Base-by-base conservation (phyloP, 2,888 invertebrate genomes). In the Caenorhabditis sp. region DNA sequence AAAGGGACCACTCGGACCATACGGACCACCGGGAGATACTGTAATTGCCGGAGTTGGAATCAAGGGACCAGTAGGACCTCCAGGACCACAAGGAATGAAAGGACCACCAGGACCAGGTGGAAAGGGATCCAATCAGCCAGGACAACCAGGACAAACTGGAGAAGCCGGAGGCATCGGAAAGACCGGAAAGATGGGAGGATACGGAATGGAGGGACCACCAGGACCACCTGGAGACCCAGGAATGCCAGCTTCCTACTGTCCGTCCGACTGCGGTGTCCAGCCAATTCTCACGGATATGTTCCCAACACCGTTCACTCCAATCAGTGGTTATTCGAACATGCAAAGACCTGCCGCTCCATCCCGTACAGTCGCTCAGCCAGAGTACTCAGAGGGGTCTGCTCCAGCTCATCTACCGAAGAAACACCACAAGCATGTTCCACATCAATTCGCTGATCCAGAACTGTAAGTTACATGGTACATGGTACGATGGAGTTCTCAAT, bases 221-320 rank as follows among this genome's bases (percentile, higher is more conserved):
- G 87, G 87, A 32, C 83, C 86, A 39, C 86, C 86, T 37, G 88
- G 88, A 78, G 87, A 88, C 43, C 85, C 88, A 52, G 85, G 86
- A 55, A 80, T 80, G 78, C 86, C 86, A 20, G 81, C 85, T 9
- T 78, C 83, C 2, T 87, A 86, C 61, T 87, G 87, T 43, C 85
- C 87, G 20, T 82, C 84, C 20, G 87, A 87, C 58, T 87, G 87
- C 46, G 87, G 87, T 32, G 86, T 87, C 8, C 82, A 82, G 17
- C 85, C 86, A 26, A 87, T 87, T 39, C 76, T 86, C 55, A 83
- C 86, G 22, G 79, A 79, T 35, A 73, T 78, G 73, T 78, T 78
- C 73, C 78, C 78, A 63, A 73, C 68, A 24, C 78, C 78, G 58
- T 77, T 77, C 62, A 77, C 77, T 9, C 77, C 77, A 55, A 46